Percentiles rank a stretch among this genome's conserved stretches.
phyloP scores from a whole-genome alignment of 2,113 vertebrate genomes.

The Alexandromys fortis region DNA sequence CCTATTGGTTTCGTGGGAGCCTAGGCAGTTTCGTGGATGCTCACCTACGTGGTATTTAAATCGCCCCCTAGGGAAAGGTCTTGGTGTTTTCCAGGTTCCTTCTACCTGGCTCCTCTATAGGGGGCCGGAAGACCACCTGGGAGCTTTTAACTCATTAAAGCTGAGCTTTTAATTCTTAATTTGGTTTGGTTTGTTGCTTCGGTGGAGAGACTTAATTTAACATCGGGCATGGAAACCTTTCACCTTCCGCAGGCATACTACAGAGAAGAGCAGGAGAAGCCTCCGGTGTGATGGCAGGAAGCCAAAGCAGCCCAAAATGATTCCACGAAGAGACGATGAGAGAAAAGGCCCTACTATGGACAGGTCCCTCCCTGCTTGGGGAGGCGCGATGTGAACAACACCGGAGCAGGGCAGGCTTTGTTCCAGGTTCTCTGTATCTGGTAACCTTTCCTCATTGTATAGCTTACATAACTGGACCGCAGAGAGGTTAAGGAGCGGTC shows the following conservation, averaged over 20 bases:
- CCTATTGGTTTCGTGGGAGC: no score
- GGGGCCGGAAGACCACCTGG: no score
- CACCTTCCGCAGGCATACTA: background rate
- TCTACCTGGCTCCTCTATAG: no score
- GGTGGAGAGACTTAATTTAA: no score
- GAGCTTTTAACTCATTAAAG: no score
- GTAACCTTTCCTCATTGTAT: background rate
- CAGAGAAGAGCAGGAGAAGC: background rate
- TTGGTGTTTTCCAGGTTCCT: no score
- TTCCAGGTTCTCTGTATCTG: background rate
- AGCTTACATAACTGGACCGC: background rate
- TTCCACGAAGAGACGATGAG: background rate
- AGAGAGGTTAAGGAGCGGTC: background rate
- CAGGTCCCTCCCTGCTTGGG: background rate
- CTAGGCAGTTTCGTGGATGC: no score
- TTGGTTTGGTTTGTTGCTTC: no score
- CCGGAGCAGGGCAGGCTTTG: accelerated
- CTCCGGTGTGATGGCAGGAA: background rate
- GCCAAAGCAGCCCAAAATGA: background rate
- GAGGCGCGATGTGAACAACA: accelerated
- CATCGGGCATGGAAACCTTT: no score
- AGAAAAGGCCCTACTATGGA: background rate
- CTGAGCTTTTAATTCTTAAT: no score
- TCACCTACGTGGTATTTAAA: no score
- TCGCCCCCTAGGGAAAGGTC: no score